phyloP scores from a whole-genome alignment of 2,888 invertebrate species.

The Oligia fasciuncula region DNA sequence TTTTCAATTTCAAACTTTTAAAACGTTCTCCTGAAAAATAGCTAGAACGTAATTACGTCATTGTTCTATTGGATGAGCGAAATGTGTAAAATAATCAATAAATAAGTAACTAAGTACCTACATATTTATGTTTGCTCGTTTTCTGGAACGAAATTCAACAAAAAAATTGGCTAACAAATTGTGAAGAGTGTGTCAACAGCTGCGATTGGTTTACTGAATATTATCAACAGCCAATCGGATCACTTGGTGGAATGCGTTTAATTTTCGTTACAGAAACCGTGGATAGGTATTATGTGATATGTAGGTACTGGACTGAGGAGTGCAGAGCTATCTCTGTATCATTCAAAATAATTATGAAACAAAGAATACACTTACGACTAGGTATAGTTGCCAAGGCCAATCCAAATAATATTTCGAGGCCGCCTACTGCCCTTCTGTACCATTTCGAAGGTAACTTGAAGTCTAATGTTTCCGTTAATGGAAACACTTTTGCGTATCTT shows the following conservation, averaged over 20 bases:
- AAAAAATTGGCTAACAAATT: neutral
- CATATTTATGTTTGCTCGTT: neutral
- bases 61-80: too few species aligned
- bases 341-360: neutral
- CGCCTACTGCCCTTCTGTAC: slow-evolving; percentile 96
- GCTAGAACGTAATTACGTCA: too few species aligned
- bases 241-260: neutral
- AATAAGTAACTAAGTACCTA: too few species aligned
- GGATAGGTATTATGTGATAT: neutral
- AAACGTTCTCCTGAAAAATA: too few species aligned
- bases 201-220: neutral
- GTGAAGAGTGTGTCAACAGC: neutral
- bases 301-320: neutral
- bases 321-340: neutral
- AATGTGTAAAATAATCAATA: too few species aligned
- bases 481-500: slow-evolving; percentile 98
- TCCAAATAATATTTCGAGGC: slow-evolving; percentile 95
- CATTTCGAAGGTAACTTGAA: slow-evolving; percentile 97
- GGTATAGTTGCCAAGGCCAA: slow-evolving; percentile 95
- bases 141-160: neutral
- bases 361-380: slow-evolving; percentile 91
- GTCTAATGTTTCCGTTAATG: slow-evolving; percentile 94
- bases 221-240: neutral
- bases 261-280: neutral
- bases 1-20: too few species aligned